Evolutionary conservation across 2,888 invertebrate genomes (phyloP), one percentile per base, ranked within the genome.

Genomic region (Lepidochrysops patricia): DNA sequence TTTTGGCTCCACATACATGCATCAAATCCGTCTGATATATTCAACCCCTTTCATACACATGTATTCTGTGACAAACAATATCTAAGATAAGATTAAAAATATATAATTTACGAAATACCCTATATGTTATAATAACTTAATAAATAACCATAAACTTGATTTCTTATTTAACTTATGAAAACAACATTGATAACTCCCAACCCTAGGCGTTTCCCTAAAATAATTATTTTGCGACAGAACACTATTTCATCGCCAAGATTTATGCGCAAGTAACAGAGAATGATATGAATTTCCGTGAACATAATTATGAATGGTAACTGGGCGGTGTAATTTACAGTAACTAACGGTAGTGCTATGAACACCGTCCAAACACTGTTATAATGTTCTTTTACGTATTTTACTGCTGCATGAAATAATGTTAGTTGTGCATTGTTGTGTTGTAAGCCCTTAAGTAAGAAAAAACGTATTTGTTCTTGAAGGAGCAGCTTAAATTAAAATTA

Each of bases 251-350:
- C 32, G 54, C 7, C n/a, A 52, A 54, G 54, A 54, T 54, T 32
- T 54, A 54, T 32, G 32, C 29, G 32, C 54, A 29, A 54, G 32
- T 29, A 54, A 54, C 54, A 32, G 15, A 15, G 27, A 52, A 52
- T 52, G 54, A 54, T 54, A 54, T 54, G 54, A 54, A 54, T 54
- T 52, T 32, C 32, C 54, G 32, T 19, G 32, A 35, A 50, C 65
- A 72, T 68, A 74, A 75, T 73, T 73, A 73, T 78, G 73, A 75
- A 71, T 76, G 73, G 75, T 73, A 72, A 71, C 71, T 70, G 54
- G 70, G 66, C 66, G 60, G 62, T 58, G 73, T 68, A 66, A 71
- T 79, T 75, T 75, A 72, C 58, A 35, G 52, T 26, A 59, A 59
- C 58, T 50, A 59, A 52, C 50, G 58, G 35, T 58, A 29, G 43